phyloP scores from a whole-genome alignment of 2,797 vertebrate species.

The Paratrypauchen microcephalus region DNA sequence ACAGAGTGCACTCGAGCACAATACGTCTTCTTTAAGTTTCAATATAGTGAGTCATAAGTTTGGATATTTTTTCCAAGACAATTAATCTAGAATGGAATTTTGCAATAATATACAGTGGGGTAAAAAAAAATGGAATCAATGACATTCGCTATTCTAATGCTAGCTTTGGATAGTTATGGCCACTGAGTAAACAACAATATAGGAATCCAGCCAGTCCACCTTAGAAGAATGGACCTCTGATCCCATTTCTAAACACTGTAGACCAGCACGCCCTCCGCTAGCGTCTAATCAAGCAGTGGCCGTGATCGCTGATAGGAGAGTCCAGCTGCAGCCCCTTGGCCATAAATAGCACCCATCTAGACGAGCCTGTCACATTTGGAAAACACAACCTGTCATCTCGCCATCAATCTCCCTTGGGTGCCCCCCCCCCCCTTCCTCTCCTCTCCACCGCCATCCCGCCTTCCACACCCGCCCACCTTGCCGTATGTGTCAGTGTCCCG shows the following conservation, averaged over 20 bases:
- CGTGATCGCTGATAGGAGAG: conserved; percentile 33
- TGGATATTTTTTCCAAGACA: too few relatives aligned
- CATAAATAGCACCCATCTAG: conserved; percentile 44
- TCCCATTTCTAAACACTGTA: conserved; percentile 4
- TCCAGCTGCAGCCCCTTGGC: conserved; percentile 52
- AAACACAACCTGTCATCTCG: conserved; percentile 7
- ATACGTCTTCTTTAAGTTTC: too few relatives aligned
- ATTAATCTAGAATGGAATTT: too few relatives aligned
- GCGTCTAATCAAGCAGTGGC: conserved; percentile 33
- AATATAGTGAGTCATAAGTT: too few relatives aligned
- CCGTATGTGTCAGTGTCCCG: conserved; percentile 25
- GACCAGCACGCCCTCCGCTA: conserved; percentile 11
- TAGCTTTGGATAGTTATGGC: neutral
- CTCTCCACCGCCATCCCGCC: neutral
- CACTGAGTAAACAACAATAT: neutral
- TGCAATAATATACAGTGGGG: too few relatives aligned
- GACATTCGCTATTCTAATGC: neutral
- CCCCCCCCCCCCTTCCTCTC: conserved; percentile 17
- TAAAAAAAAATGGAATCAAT: neutral
- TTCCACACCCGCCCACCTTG: neutral
- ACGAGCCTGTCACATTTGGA: conserved; percentile 29
- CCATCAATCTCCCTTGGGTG: conserved; percentile 17
- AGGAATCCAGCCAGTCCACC: neutral
- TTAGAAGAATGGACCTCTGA: conserved; percentile 2
- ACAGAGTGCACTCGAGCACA: too few relatives aligned